phyloP scores from a whole-genome alignment of 2,888 invertebrate species.

The Meta bourneti region DNA sequence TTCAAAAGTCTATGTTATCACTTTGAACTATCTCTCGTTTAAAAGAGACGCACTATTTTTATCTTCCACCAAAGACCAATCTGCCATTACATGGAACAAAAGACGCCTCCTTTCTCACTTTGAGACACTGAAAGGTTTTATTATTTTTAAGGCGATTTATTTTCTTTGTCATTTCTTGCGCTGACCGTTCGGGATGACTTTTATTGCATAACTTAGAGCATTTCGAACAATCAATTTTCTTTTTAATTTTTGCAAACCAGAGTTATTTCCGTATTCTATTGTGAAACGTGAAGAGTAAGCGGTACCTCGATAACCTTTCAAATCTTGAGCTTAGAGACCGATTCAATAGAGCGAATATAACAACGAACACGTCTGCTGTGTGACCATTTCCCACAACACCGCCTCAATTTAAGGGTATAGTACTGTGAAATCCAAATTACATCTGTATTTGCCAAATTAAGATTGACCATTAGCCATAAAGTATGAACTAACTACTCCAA shows the following conservation, averaged over 20 bases:
- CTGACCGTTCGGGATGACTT: not conserved
- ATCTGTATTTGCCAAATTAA: too few relatives aligned
- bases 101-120: not conserved
- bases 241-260: not conserved
- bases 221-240: not conserved
- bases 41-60: not conserved
- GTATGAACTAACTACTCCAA: too few relatives aligned
- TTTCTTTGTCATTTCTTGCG: not conserved
- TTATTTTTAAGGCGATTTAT: not conserved
- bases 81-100: not conserved
- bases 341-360: too few relatives aligned
- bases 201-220: not conserved
- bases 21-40: not conserved
- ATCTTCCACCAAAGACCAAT: not conserved
- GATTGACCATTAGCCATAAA: too few relatives aligned
- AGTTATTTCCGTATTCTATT: not conserved
- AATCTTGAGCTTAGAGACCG: too few relatives aligned
- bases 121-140: not conserved
- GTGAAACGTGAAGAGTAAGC: not conserved
- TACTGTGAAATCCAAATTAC: too few relatives aligned
- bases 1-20: not conserved
- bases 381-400: too few relatives aligned
- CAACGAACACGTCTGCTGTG: too few relatives aligned
- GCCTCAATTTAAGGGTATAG: too few relatives aligned
- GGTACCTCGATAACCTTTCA: too few relatives aligned